Percentiles rank a stretch among this genome's conserved stretches.
These are phyloP conservation scores for Chlamydotis undulata DNA, from an alignment of 2,113 vertebrate species.

Conservation along the genomic window DNA sequence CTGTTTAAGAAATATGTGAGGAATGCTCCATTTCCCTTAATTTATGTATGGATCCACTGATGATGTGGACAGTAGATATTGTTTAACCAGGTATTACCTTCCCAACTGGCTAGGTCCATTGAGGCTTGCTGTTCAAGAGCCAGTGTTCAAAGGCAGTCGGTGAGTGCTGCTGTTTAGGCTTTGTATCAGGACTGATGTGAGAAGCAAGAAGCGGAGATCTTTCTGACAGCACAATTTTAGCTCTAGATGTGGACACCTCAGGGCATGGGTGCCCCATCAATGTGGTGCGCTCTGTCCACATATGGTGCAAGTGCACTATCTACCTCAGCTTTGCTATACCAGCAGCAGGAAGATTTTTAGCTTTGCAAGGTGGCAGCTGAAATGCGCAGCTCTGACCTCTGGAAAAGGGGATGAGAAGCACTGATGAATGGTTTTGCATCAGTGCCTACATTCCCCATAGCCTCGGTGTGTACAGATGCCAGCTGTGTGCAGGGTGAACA, in stretches of 20 bases:
- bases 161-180: not conserved
- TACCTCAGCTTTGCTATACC: not conserved
- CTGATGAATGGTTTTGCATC: not conserved
- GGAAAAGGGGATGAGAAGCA: not conserved
- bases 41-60: not conserved
- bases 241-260: not conserved
- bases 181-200: not conserved
- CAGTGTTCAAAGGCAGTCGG: not conserved
- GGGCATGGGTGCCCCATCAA: not conserved
- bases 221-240: not conserved
- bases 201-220: not conserved
- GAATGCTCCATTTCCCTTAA: not conserved
- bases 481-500: not conserved
- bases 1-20: not conserved
- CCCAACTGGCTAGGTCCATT: not conserved
- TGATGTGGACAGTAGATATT: not conserved
- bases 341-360: not conserved
- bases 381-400: not conserved
- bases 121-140: not conserved
- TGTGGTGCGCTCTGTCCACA: not conserved
- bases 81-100: not conserved
- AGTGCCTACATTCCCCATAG: not conserved
- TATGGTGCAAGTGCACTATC: not conserved
- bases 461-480: not conserved
- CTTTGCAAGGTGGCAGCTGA: not conserved